Conservation (phyloP, 2,113 vertebrate genomes). For the Seriola rivoliana region DNA sequence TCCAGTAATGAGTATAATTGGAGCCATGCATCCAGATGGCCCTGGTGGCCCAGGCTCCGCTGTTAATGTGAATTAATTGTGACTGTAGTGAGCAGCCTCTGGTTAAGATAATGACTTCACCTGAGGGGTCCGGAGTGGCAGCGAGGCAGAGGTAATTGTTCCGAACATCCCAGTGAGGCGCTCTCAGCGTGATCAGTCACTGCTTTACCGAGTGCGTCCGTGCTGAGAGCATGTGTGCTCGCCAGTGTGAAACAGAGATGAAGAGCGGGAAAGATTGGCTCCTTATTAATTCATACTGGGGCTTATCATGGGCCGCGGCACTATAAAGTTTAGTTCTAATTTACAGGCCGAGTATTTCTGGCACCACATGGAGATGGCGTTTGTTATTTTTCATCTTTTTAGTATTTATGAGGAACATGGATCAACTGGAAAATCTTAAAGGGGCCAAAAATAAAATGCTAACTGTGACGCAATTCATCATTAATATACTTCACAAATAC, state of each 20-base stretch:
- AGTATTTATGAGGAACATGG: neutral
- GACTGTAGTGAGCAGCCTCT: slow-evolving; percentile 67
- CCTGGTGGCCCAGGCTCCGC: slow-evolving; percentile 39
- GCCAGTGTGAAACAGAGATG: slow-evolving; percentile 14
- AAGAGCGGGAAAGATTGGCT: slow-evolving; percentile 28
- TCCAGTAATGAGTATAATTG: slow-evolving; percentile 58
- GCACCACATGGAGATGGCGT: neutral
- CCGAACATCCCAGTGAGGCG: slow-evolving; percentile 78
- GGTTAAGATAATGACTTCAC: slow-evolving; percentile 80
- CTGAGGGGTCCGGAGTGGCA: slow-evolving; percentile 76
- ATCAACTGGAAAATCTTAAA: neutral
- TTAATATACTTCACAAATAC: neutral
- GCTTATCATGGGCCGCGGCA: neutral
- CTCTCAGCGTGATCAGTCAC: slow-evolving; percentile 68
- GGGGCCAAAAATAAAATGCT: neutral
- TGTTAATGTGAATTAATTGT: slow-evolving; percentile 76
- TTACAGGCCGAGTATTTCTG: neutral
- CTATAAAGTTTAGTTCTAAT: neutral
- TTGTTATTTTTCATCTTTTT: neutral
- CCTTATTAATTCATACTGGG: slow-evolving; percentile 21
- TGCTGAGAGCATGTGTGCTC: slow-evolving; percentile 21
- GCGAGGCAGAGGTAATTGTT: slow-evolving; percentile 79
- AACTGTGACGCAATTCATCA: neutral
- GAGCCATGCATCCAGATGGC: slow-evolving; percentile 42
- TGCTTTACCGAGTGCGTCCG: slow-evolving; percentile 8